Evolutionary conservation across 2,888 invertebrate species (phyloP), one percentile per base, ranked within the genome.

Genomic region (Rotaria socialis): DNA sequence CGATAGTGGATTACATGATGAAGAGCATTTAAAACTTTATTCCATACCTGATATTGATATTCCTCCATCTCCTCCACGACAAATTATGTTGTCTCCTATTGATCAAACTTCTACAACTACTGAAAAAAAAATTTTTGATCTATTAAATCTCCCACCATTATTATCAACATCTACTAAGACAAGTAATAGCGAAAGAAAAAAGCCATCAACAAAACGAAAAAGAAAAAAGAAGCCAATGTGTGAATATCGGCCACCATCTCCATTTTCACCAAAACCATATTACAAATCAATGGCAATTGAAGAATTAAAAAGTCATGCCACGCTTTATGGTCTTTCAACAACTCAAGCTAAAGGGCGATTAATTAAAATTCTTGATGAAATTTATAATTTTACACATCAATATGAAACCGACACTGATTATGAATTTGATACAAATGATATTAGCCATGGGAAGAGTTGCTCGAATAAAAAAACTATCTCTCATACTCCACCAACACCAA

Each of bases 321-420:
- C 19, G 67, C 35, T 11, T 35, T 67, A 67, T 35, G 67, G 67
- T 67, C 6, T 67, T 14, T 35, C 67, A 6, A 67, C 67, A 14
- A 67, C 14, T 41, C 67, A 14, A 16, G 35, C 67, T 2, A 67
- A 67, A 67, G 35, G 35, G 35, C 3, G 35, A 41, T 19, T 67
- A 14, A 35, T 67, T 35, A 67, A 67, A 67, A 35, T 67, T 67
- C 67, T 67, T 6, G 67, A 67, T 67, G 67, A 67, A 67, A 67
- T 67, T 67, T 67, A 67, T 67, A 67, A 67, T 35, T 35, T 67
- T 35, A 67, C 67, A 6, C 67, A 67, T 67, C 67, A 67, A 67
- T 67, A 67, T 35, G 67, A 67, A 67, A 67, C 67, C 6, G 67
- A 67, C 24, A 67, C 67, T 6, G 67, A 67, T 41, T 67, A 35